Evolutionary conservation across 2,888 invertebrate genomes (phyloP), one percentile per base, ranked within the genome.

Genomic region (Amiota communis): DNA sequence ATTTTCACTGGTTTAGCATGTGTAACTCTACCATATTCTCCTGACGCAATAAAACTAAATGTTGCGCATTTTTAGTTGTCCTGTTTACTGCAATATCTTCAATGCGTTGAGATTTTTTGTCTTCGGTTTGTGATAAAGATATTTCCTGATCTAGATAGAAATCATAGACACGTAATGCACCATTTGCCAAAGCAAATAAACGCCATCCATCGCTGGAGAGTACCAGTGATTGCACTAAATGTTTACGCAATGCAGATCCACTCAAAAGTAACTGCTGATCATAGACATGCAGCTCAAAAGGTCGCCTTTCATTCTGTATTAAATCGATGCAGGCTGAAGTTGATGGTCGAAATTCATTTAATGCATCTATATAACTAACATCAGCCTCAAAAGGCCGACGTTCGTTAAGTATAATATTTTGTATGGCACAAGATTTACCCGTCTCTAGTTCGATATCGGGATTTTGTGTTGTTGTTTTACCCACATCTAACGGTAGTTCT

Each of bases 381-480:
- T 13, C 67, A 8, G 77, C 75, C 11, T 82, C 81, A 20, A 81
- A 79, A 1, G 83, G 78, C 47, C 81, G 83, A 12, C 89, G 81
- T 70, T 89, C 89, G 71, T 86, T 88, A 11, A 87, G 83, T 65
- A 90, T 87, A 10, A 90, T 88, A 73, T 90, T 90, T 76, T 90
- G 90, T 75, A 90, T 89, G 59, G 89, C 87, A 77, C 90, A 90
- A 0, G 90, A 89, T 80, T 90, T 90, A 17, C 88, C 88, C 6
- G 82, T 85, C 15, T 86, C 83, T 4, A 77, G 49, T 57, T 81
- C 81, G 15, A 76, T 63, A 47, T 76, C 74, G 20, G 59, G 10
- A n/a, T 15, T 15, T 53, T n/a, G 53, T 15, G 8, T 8, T 59
- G 8, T 59, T 8, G 59, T 6, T 59, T 59, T 15, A 8, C 13